Conservation (phyloP, 2,888 invertebrate genomes). For the Drosophila leonis region DNA sequence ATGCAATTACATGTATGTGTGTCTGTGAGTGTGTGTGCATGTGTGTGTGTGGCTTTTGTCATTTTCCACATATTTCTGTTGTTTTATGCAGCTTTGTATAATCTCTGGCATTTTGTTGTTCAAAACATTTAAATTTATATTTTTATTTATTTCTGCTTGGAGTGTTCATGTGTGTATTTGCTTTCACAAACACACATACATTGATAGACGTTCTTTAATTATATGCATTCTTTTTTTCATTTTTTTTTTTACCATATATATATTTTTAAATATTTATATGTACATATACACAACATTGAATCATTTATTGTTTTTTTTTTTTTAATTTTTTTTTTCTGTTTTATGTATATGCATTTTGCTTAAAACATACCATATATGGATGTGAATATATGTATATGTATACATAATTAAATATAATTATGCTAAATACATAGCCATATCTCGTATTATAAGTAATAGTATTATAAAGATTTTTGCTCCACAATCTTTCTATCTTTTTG, state of each 20-base stretch:
- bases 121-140: conserved; percentile 47
- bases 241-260: conserved; percentile 4
- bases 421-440: conserved; percentile 66
- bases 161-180: conserved; percentile 41
- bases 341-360: conserved; percentile 63
- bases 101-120: conserved; percentile 46
- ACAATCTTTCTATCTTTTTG: conserved; percentile 17
- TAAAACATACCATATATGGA: conserved; percentile 44
- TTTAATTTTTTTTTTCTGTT: conserved; percentile 22
- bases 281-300: conserved; percentile 81
- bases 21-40: conserved; percentile 6
- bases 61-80: conserved; percentile 51
- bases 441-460: conserved; percentile 45
- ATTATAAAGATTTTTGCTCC: conserved; percentile 42
- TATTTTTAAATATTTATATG: conserved; percentile 67
- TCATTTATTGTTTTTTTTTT: conserved; percentile 63
- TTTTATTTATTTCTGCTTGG: conserved; percentile 26
- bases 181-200: conserved; percentile 58
- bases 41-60: conserved; percentile 30
- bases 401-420: conserved; percentile 76
- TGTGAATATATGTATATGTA: conserved; percentile 68
- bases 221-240: conserved; percentile 43
- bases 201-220: conserved; percentile 63
- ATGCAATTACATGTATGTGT: conserved; percentile 44
- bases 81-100: conserved; percentile 57